Evolutionary conservation across 2,797 vertebrate genomes (phyloP), one percentile per base, ranked within the genome.

Genomic region (Muraenolepis orangiensis): DNA sequence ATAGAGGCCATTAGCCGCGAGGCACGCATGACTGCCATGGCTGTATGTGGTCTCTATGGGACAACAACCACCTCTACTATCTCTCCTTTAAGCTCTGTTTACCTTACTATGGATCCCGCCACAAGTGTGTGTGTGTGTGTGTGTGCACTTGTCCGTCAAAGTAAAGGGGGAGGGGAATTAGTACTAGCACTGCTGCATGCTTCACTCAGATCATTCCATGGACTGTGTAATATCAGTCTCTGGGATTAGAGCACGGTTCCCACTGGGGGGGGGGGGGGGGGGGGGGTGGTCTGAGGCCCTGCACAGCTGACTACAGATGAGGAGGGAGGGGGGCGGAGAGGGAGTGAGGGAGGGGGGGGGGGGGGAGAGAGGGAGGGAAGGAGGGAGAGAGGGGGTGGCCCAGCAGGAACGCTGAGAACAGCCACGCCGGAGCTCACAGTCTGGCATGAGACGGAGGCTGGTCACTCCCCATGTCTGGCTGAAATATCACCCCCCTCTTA

Each of bases 161-260:
- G 16, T 31, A 14, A 23, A 61, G 29, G 12, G 73, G 79, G 68
- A 73, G 72, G 77, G 84, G 75, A 72, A 51, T 80, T 76, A 79
- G 70, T 74, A 72, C 70, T 76, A 80, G 71, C 74, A 11, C 78
- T 81, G 73, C 79, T 82, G 86, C 78, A 84, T 75, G 78, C 85
- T 84, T 85, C 86, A 86, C 87, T 88, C 87, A 91, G 89, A n/a
- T n/a, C 87, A 87, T 93, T 84, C 89, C 89, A 88, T 81, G 79
- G 88, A 83, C 85, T 77, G 86, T 88, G 87, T 93, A 93, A 93
- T 92, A 89, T 92, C 88, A 91, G 92, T 92, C 88, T 90, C 91
- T 87, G 81, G 90, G 91, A 93, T 94, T 93, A 94, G 79, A 86
- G 87, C 79, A 88, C 88, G 90, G n/a, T n/a, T n/a, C n/a, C 85